Evolutionary conservation across 2,797 vertebrate genomes (phyloP).

Genomic region (Bradypodion pumilum): DNA sequence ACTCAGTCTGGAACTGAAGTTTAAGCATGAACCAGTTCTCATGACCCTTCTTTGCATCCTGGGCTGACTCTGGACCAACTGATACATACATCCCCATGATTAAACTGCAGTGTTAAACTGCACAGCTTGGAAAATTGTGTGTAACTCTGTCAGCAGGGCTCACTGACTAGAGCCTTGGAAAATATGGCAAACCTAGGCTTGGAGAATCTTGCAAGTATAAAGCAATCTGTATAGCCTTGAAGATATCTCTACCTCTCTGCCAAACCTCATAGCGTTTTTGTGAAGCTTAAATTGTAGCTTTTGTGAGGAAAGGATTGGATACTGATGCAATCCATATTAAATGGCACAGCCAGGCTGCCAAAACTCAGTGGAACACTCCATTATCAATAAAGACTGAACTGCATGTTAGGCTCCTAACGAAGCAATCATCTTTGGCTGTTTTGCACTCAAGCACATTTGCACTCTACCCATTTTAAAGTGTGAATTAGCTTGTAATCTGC

Average conservation of each 20-base stretch:
- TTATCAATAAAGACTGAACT: neutral
- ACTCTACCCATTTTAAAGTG: neutral
- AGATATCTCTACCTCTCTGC: neutral
- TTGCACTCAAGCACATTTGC: neutral
- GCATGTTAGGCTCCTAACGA: neutral
- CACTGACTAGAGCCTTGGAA: neutral
- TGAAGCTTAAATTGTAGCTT: neutral
- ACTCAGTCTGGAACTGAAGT: slow-evolving; percentile 11
- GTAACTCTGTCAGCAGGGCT: neutral
- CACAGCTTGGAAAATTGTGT: neutral
- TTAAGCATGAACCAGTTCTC: slow-evolving; percentile 14
- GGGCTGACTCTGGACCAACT: neutral
- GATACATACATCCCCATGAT: neutral
- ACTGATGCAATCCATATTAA: neutral
- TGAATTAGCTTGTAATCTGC: neutral
- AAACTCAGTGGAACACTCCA: neutral
- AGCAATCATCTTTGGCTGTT: neutral
- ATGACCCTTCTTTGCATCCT: neutral
- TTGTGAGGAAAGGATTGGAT: neutral
- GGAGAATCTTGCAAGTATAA: neutral
- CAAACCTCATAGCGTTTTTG: neutral
- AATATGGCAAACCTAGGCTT: neutral
- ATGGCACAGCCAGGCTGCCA: neutral
- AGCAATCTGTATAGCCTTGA: neutral
- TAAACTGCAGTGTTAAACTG: neutral